Conservation (phyloP, 1,140 invertebrate species). For the Drosophila willistoni region DNA sequence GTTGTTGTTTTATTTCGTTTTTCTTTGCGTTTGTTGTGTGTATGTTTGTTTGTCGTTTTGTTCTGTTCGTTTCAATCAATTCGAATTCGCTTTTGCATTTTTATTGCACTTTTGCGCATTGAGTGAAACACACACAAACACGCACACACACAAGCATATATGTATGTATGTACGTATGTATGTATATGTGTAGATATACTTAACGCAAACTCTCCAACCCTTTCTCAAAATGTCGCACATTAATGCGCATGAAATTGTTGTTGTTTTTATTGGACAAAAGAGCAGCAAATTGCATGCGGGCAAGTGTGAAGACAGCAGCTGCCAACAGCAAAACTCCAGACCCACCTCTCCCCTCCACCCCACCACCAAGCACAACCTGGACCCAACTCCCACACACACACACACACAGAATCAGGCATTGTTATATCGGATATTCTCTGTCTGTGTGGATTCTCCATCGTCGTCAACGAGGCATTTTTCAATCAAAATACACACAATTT, state of each 20-base stretch:
- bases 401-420: slow-evolving; percentile 13
- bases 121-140: neutral
- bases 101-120: slow-evolving; percentile 67
- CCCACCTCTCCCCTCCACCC: neutral
- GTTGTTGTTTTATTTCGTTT: neutral
- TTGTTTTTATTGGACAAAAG: slow-evolving; percentile 53
- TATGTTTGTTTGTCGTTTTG: slow-evolving; percentile 28
- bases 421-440: slow-evolving; percentile 13
- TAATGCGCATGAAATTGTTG: slow-evolving; percentile 59
- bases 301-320: slow-evolving; percentile 60
- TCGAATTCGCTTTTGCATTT: slow-evolving; percentile 70
- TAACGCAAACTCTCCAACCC: slow-evolving; percentile 4
- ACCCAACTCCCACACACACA: neutral
- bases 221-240: slow-evolving; percentile 64
- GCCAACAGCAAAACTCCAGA: slow-evolving; percentile 36
- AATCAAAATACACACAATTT: slow-evolving; percentile 67
- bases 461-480: slow-evolving; percentile 52
- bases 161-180: neutral
- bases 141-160: neutral
- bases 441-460: slow-evolving; percentile 12
- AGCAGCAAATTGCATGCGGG: slow-evolving; percentile 51
- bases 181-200: slow-evolving; percentile 2
- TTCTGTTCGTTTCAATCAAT: slow-evolving; percentile 58
- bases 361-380: neutral
- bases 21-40: slow-evolving; percentile 18